Conservation (phyloP, 2,113 vertebrate genomes). For the Telmatochromis sp. region DNA sequence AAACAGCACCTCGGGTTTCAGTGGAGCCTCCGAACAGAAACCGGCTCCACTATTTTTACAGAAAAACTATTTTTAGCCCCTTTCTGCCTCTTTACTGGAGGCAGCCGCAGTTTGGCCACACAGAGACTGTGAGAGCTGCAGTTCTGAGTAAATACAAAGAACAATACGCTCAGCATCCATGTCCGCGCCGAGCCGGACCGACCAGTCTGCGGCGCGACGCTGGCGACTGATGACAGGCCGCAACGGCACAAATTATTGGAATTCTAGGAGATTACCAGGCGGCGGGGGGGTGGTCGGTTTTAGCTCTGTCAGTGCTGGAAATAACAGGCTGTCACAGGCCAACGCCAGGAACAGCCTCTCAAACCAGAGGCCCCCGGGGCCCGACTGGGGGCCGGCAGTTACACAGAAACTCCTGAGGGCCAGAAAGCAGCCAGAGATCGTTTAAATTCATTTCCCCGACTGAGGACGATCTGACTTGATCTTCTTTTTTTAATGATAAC, state of each 20-base stretch:
- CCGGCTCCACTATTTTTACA: slow-evolving; percentile 25
- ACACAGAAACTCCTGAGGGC: not conserved
- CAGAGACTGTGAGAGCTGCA: slow-evolving; percentile 12
- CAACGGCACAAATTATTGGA: not conserved
- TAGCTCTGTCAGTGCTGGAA: not conserved
- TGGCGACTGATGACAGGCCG: not conserved
- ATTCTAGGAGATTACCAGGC: not conserved
- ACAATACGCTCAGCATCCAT: slow-evolving; percentile 8
- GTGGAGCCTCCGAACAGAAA: slow-evolving; percentile 13
- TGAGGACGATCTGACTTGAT: not conserved
- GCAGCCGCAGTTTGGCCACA: not conserved
- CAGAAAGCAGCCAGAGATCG: not conserved
- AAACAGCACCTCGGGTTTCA: slow-evolving; percentile 37
- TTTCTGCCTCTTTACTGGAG: not conserved
- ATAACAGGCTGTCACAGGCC: not conserved
- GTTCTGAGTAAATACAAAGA: not conserved
- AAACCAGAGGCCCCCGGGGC: not conserved
- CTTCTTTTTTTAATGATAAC: not conserved
- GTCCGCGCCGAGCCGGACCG: not conserved
- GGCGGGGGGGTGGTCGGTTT: not conserved
- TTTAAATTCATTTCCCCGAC: not conserved
- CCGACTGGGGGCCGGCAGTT: not conserved
- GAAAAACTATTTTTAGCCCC: slow-evolving; percentile 28
- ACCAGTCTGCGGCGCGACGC: not conserved
- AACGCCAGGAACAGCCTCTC: not conserved